Base-by-base conservation (phyloP, 2,113 vertebrate genomes). In the Elaphurus davidianus region DNA sequence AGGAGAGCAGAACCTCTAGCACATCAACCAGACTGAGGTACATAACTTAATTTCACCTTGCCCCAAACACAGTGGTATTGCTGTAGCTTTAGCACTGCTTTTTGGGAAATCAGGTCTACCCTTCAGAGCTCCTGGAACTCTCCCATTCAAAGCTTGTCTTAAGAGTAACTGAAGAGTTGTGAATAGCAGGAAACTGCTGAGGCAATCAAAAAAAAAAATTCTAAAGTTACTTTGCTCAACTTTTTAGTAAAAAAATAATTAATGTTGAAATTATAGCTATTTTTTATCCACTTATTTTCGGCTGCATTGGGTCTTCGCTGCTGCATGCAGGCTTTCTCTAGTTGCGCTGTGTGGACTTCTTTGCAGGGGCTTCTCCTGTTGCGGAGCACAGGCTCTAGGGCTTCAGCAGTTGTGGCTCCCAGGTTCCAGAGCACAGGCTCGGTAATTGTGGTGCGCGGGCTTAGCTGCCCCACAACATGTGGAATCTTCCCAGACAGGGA, bases 221-320 rank as follows among this genome's bases (percentile, higher is more conserved):
- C 50, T 47, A 45, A 78, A 93, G 76, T 93, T 91, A 84, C n/a
- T 95, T 17, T 95, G 40, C 50, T 95, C n/a, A 45, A 50, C 92
- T 87, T 90, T 93, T 45, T 76, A 67, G 36, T 86, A 92, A 79
- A 94, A 67, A 52, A 91, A 83, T 27, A 93, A 50, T 45, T 30
- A 71, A 95, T 45, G n/a, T 78, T 93, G 21, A 52, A 67, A 96
- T 88, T 87, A 57, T 2, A 27, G 27, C 71, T 74, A 25, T 43
- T 76, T 76, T 43, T 27, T 7, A 43, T 76, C 40, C 11, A 27
- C 15, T 76, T 76, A 43, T 27, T 76, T 76, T 43, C 1, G 23
- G 12, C 40, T 76, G 40, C 40, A 25, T 3, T 6, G 19, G 36
- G 21, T 25, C 71, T 43, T 74, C 60, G 15, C 12, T 30, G 60